Conservation (phyloP, 2,113 vertebrate genomes). For the Tangachromis dhanisi region DNA sequence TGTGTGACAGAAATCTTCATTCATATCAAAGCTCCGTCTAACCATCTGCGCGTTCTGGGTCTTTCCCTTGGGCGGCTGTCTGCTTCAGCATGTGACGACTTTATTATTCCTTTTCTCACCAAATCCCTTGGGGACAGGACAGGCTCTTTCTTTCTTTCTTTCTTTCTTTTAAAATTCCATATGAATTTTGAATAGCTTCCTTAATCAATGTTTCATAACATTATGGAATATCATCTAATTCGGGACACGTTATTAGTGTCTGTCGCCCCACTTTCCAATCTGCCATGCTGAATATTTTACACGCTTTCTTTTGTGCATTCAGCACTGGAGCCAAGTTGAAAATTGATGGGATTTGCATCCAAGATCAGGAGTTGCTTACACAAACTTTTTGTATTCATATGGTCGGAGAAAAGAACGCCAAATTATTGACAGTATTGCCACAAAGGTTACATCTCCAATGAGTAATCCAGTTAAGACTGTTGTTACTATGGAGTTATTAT, state of each 20-base stretch:
- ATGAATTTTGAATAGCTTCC: slow-evolving; percentile 51
- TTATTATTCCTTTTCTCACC: slow-evolving; percentile 9
- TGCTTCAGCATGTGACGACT: slow-evolving; percentile 15
- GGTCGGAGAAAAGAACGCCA: not conserved
- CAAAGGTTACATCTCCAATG: not conserved
- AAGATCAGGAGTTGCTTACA: not conserved
- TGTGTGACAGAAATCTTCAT: not conserved
- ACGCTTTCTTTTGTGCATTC: not conserved
- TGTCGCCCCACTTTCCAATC: slow-evolving; percentile 63
- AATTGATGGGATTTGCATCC: not conserved
- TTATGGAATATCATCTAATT: slow-evolving; percentile 55
- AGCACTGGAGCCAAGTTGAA: not conserved
- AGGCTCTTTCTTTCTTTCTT: not conserved
- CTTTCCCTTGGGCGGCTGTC: not conserved
- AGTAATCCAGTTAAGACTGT: not conserved
- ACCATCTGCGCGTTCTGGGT: slow-evolving; percentile 33
- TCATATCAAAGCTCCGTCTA: not conserved
- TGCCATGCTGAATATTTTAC: slow-evolving; percentile 68
- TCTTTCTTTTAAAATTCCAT: not conserved
- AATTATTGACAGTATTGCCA: not conserved
- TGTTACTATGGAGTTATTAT: not conserved
- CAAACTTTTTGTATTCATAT: not conserved
- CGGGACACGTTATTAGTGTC: slow-evolving; percentile 33
- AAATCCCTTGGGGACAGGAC: not conserved
- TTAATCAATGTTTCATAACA: slow-evolving; percentile 62